These are phyloP conservation scores for Minunthozetes semirufus DNA, from an alignment of 2,888 invertebrate species.

Conservation along the genomic window DNA sequence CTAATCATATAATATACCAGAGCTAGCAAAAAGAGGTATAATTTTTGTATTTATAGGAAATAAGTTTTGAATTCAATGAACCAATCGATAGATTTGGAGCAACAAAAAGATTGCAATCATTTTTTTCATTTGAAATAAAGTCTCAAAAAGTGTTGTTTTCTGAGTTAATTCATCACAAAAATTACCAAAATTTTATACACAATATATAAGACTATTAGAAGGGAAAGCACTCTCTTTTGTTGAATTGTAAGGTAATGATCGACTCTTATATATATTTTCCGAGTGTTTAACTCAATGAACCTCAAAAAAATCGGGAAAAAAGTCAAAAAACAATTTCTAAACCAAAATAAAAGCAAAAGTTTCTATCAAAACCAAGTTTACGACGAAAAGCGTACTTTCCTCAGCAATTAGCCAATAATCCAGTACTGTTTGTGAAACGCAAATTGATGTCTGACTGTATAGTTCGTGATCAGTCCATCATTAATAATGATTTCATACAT, in stretches of 20 bases:
- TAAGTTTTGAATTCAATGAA: constrained; percentile 20
- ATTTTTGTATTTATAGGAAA: constrained; percentile 15
- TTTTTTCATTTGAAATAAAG: neutral
- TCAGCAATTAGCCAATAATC: neutral
- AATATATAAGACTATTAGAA: no score
- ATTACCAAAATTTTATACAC: no score
- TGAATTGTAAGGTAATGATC: no score
- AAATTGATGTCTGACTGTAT: neutral
- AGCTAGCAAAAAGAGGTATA: neutral
- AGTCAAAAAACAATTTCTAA: no score
- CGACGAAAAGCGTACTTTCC: neutral
- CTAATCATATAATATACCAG: neutral
- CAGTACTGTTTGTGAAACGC: neutral
- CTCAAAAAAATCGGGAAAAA: no score
- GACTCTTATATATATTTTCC: no score
- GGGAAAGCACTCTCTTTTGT: no score
- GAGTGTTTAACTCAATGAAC: no score
- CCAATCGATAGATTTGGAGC: constrained; percentile 21
- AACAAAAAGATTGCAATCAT: neutral
- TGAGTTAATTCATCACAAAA: no score
- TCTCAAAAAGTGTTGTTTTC: neutral
- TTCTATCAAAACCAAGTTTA: neutral
- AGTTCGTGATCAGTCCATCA: neutral
- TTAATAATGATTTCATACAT: constrained; percentile 5
- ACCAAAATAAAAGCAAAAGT: neutral